Evolutionary conservation across 2,888 invertebrate species (phyloP).

Genomic region (Gymnosoma rotundatum): DNA sequence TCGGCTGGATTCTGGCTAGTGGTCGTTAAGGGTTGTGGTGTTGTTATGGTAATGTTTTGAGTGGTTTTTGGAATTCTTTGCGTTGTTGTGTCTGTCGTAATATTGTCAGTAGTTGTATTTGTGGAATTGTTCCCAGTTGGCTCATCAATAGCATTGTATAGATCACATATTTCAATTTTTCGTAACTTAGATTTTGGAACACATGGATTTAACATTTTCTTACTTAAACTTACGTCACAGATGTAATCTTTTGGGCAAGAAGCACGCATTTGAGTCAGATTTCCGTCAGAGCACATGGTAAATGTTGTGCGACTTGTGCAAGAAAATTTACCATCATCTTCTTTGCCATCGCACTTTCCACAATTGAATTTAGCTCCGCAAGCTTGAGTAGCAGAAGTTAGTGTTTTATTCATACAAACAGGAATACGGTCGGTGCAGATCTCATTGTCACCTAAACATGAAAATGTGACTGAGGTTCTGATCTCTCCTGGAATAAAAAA

Average conservation of each 20-base stretch:
- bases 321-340: slow-evolving; percentile 62
- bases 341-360: slow-evolving; percentile 59
- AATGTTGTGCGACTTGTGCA: slow-evolving; percentile 75
- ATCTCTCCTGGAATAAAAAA: slow-evolving; percentile 63
- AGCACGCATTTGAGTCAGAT: not conserved
- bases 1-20: slow-evolving; percentile 34
- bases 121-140: slow-evolving; percentile 6
- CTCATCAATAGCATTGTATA: slow-evolving; percentile 55
- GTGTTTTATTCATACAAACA: slow-evolving; percentile 68
- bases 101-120: not conserved
- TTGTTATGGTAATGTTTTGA: not conserved
- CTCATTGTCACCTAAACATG: slow-evolving; percentile 69
- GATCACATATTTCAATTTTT: slow-evolving; percentile 72
- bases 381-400: slow-evolving; percentile 28
- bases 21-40: not conserved
- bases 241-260: slow-evolving; percentile 67
- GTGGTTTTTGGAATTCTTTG: slow-evolving; percentile 18
- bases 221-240: slow-evolving; percentile 72
- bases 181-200: slow-evolving; percentile 58
- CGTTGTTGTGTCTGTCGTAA: slow-evolving; percentile 32
- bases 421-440: slow-evolving; percentile 72
- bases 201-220: slow-evolving; percentile 68
- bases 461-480: slow-evolving; percentile 19
- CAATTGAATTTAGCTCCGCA: slow-evolving; percentile 75
- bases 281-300: slow-evolving; percentile 68